A percentile compares a stretch with the other conserved stretches of the same genome.
phyloP scores from a whole-genome alignment of 2,797 vertebrate species.

The Enteromius viviparus region DNA sequence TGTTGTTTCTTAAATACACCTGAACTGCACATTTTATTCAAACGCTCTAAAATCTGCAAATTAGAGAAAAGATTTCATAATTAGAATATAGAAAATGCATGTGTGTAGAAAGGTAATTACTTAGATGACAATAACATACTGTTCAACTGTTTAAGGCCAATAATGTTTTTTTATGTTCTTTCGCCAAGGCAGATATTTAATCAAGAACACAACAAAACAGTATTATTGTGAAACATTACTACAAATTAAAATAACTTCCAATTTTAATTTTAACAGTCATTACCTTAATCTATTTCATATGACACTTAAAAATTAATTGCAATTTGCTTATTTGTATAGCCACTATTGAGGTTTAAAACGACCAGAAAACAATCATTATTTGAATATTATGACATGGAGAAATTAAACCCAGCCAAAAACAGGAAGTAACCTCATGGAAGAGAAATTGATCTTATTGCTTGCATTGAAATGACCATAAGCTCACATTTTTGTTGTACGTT shows the following conservation, averaged over 20 bases:
- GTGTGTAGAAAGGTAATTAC: background rate
- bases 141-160: background rate
- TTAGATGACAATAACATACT: background rate
- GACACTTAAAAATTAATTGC: background rate
- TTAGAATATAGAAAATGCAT: background rate
- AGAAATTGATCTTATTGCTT: no score
- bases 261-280: background rate
- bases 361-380: no score
- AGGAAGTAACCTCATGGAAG: no score
- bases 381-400: no score
- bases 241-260: background rate
- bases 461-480: no score
- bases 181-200: background rate
- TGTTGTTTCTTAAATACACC: constrained; percentile 97
- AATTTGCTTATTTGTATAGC: background rate
- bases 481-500: no score
- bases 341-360: background rate
- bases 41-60: constrained; percentile 88
- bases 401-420: no score
- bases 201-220: background rate
- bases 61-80: background rate
- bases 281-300: background rate
- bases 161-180: background rate
- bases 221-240: background rate
- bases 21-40: constrained; percentile 93